phyloP scores from a whole-genome alignment of 2,888 invertebrate genomes.

The Mechanitis messenoides region DNA sequence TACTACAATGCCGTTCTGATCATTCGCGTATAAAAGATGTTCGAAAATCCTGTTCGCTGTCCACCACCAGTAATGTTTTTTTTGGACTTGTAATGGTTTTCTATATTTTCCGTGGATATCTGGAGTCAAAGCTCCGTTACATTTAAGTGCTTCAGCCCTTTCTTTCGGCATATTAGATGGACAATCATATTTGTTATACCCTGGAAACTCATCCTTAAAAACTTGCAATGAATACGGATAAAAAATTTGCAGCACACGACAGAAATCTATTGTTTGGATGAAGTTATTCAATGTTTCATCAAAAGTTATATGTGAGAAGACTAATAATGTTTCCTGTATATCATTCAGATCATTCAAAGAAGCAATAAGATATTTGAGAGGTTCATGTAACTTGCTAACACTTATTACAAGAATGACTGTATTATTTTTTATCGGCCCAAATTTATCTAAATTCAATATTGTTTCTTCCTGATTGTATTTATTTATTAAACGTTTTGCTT shows the following conservation, averaged over 20 bases:
- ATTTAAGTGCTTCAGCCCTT: conserved; percentile 36
- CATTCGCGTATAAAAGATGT: conserved; percentile 32
- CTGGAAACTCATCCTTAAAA: conserved; percentile 44
- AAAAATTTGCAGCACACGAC: conserved; percentile 50
- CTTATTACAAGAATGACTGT: conserved; percentile 46
- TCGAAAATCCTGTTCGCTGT: conserved; percentile 53
- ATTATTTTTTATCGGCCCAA: conserved; percentile 37
- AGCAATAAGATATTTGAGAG: conserved; percentile 42
- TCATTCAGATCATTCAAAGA: conserved; percentile 45
- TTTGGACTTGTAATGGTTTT: conserved; percentile 38
- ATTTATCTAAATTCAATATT: conserved; percentile 40
- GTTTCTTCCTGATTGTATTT: conserved; percentile 33
- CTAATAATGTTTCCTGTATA: conserved; percentile 45
- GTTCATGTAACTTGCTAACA: conserved; percentile 36
- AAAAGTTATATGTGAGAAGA: conserved; percentile 50
- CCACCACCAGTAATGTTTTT: conserved; percentile 61
- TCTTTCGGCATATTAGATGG: conserved; percentile 33
- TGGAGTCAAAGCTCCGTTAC: conserved; percentile 36
- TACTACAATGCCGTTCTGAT: conserved; percentile 41
- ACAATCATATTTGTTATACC: conserved; percentile 40
- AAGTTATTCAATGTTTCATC: conserved; percentile 41
- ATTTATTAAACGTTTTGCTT: conserved; percentile 24
- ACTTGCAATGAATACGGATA: conserved; percentile 50
- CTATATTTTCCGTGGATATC: conserved; percentile 46
- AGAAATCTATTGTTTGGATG: conserved; percentile 46